Conservation (phyloP, 2,888 invertebrate genomes). For the Agrilus biguttatus region DNA sequence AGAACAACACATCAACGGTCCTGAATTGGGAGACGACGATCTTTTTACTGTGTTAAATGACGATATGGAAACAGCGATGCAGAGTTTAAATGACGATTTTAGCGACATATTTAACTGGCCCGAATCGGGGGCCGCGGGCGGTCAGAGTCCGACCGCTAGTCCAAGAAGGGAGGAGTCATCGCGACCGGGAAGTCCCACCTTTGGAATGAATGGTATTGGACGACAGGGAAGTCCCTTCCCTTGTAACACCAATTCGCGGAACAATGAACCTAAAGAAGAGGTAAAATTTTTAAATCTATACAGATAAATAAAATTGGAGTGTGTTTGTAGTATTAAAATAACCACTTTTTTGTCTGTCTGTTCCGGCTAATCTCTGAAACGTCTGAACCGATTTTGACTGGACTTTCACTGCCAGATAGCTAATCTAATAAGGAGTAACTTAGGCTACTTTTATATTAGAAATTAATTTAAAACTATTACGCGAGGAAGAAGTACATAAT, state of each 20-base stretch:
- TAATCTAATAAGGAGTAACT: too few species aligned
- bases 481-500: too few species aligned
- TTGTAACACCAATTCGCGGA: conserved; percentile 32
- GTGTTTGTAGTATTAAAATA: too few species aligned
- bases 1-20: conserved; percentile 50
- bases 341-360: too few species aligned
- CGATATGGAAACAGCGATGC: conserved; percentile 48
- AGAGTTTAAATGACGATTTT: conserved; percentile 58
- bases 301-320: too few species aligned
- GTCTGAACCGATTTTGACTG: too few species aligned
- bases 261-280: conserved; percentile 24
- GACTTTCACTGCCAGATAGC: too few species aligned
- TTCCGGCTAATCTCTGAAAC: too few species aligned
- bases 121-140: conserved; percentile 38
- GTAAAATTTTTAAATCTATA: conserved; percentile 6
- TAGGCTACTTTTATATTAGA: too few species aligned
- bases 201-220: conserved; percentile 25
- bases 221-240: conserved; percentile 33
- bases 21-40: conserved; percentile 52
- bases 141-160: conserved; percentile 41
- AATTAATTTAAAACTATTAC: too few species aligned
- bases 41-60: conserved; percentile 47
- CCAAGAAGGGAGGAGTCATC: conserved; percentile 35
- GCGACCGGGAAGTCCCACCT: conserved; percentile 40
- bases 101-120: conserved; percentile 69